These are phyloP conservation scores for Lagodon rhomboides DNA, from an alignment of 2,797 vertebrate species.

Conservation along the genomic window DNA sequence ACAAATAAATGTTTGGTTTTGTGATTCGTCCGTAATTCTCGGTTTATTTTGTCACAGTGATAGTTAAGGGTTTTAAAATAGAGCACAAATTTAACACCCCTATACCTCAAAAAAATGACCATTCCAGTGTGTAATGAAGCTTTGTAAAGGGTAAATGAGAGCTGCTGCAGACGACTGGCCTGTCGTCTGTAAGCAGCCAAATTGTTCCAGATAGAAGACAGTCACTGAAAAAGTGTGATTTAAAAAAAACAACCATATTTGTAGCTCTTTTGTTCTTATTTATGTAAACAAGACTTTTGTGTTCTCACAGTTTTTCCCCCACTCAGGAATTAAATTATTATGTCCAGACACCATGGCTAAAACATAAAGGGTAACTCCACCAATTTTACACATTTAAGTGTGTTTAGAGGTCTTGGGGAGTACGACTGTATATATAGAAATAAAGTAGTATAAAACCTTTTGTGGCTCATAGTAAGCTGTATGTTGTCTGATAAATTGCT, in stretches of 20 bases:
- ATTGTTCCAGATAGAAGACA: conserved; percentile 41
- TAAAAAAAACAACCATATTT: conserved; percentile 11
- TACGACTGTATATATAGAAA: too few species aligned
- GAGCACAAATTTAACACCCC: conserved; percentile 57
- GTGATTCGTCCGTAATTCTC: neutral
- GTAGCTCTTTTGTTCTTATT: conserved; percentile 44
- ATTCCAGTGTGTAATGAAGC: conserved; percentile 51
- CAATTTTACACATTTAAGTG: too few species aligned
- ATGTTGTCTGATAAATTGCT: too few species aligned
- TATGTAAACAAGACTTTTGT: conserved; percentile 29
- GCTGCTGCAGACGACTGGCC: conserved; percentile 32
- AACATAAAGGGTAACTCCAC: neutral
- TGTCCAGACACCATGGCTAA: conserved; percentile 39
- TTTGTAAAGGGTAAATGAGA: conserved; percentile 13
- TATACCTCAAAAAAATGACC: conserved; percentile 62
- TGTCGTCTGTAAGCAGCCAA: conserved; percentile 32
- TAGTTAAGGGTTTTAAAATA: conserved; percentile 27
- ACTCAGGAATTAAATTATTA: conserved; percentile 80
- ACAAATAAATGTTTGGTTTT: conserved; percentile 29
- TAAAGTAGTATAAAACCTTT: too few species aligned
- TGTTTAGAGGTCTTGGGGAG: too few species aligned
- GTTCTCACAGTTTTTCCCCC: conserved; percentile 44
- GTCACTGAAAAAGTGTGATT: conserved; percentile 24
- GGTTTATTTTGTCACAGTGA: conserved; percentile 13
- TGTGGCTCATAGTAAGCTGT: too few species aligned